Conservation (phyloP, 2,113 vertebrate species). For the Shinisaurus crocodilurus region DNA sequence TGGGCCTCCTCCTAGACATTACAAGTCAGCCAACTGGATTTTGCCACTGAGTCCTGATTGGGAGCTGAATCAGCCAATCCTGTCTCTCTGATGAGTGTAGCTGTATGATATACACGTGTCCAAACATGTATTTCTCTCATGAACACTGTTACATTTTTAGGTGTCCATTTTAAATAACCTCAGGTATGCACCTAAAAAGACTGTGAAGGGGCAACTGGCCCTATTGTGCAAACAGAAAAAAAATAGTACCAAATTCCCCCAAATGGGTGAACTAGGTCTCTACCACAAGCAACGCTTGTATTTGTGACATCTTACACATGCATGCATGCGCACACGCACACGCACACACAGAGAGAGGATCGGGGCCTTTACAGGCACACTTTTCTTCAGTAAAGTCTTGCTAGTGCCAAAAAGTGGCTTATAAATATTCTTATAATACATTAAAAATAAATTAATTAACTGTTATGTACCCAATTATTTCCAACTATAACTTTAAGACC, state of each 20-base stretch:
- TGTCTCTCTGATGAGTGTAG: background rate
- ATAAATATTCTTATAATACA: background rate
- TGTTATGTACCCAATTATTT: background rate
- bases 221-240: background rate
- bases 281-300: background rate
- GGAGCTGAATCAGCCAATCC: background rate
- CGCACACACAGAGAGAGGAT: background rate
- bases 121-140: background rate
- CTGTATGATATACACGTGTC: background rate
- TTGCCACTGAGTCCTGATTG: background rate
- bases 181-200: background rate
- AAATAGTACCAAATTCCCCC: background rate
- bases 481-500: background rate
- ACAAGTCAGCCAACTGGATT: background rate
- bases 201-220: background rate
- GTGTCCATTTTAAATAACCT: background rate
- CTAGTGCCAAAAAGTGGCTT: background rate
- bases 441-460: background rate
- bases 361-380: background rate
- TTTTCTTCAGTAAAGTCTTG: no score
- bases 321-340: no score
- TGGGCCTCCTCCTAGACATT: background rate
- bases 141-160: background rate
- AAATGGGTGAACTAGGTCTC: background rate
- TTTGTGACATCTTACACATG: background rate